Evolutionary conservation across 2,888 invertebrate species (phyloP).

Genomic region (Oasisia sp.): DNA sequence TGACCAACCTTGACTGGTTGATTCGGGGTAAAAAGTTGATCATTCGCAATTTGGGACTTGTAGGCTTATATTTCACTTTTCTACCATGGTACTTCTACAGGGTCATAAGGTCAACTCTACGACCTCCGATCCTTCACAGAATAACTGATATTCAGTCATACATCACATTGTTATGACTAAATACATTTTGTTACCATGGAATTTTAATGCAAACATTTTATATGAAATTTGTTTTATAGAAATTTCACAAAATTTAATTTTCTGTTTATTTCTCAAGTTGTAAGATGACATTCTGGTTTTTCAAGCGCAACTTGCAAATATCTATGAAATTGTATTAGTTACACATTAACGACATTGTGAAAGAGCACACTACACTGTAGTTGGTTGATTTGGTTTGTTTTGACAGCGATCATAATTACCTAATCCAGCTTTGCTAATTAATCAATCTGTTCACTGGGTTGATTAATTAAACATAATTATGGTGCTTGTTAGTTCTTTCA

Average conservation of each 20-base stretch:
- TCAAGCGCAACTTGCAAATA: too few relatives aligned
- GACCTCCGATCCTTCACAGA: background rate
- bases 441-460: background rate
- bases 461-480: background rate
- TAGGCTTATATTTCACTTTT: background rate
- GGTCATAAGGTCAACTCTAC: background rate
- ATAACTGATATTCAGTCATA: too few relatives aligned
- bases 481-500: background rate
- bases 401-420: background rate
- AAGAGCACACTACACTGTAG: background rate
- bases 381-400: background rate
- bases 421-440: conserved; percentile 8
- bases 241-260: background rate
- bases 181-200: background rate
- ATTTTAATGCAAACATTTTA: background rate
- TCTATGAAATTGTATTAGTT: background rate
- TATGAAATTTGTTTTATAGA: background rate
- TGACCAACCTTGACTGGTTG: background rate
- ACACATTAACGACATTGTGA: background rate
- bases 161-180: background rate
- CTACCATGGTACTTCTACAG: background rate
- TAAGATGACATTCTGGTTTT: background rate
- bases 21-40: background rate
- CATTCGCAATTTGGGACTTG: background rate
- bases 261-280: background rate